Percentiles rank a stretch among this genome's conserved stretches.
Conservation (phyloP, 1,140 invertebrate genomes). For the Pseudomyrmex sp. region DNA sequence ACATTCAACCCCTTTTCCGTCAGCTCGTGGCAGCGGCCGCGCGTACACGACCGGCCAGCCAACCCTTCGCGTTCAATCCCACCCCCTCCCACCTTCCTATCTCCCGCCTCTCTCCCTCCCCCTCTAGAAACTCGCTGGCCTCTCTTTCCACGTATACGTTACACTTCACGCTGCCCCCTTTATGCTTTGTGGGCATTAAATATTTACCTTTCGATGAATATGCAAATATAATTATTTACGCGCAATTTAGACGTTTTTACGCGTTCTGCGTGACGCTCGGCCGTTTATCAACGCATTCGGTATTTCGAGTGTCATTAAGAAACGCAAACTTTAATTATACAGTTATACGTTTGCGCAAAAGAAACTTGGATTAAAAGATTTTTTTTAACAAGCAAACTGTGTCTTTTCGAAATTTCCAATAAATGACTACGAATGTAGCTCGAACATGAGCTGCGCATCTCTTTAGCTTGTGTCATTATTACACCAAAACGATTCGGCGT, state of each 20-base stretch:
- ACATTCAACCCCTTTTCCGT: constrained; percentile 79
- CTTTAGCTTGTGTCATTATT: constrained; percentile 52
- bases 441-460: not conserved
- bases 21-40: constrained; percentile 71
- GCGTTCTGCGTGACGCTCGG: constrained; percentile 69
- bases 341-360: not conserved
- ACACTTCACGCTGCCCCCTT: constrained; percentile 78
- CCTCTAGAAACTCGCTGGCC: constrained; percentile 61
- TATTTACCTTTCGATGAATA: constrained; percentile 86
- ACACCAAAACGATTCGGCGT: constrained; percentile 50
- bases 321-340: constrained; percentile 3
- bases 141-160: constrained; percentile 79
- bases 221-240: constrained; percentile 86
- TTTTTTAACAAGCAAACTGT: no score
- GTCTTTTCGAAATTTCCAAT: not conserved
- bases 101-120: constrained; percentile 62
- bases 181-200: constrained; percentile 79
- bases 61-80: constrained; percentile 71
- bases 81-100: constrained; percentile 62
- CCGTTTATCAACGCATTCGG: constrained; percentile 30
- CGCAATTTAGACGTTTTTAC: constrained; percentile 85
- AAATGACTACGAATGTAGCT: not conserved
- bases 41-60: constrained; percentile 66
- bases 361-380: no score
- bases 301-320: constrained; percentile 17